Conservation (phyloP, 2,113 vertebrate genomes). For the Callithrix jacchus region DNA sequence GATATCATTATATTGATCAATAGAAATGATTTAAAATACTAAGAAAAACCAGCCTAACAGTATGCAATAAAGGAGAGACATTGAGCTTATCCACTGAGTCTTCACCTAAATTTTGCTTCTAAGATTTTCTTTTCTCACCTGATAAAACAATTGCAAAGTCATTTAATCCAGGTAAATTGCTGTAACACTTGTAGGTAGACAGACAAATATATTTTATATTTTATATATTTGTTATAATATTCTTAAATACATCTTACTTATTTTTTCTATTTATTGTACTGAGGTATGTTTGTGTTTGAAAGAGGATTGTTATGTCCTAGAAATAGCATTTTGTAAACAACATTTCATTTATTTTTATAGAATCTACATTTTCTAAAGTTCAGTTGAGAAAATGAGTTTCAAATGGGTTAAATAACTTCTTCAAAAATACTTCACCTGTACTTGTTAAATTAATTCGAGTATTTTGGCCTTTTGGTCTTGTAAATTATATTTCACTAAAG, state of each 20-base stretch:
- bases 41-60: neutral
- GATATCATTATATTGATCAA: neutral
- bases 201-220: neutral
- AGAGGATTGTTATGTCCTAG: neutral
- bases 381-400: neutral
- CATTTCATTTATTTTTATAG: neutral
- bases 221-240: neutral
- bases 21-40: neutral
- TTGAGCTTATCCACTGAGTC: neutral
- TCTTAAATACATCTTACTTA: neutral
- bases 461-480: neutral
- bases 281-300: neutral
- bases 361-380: neutral
- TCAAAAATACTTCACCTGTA: neutral
- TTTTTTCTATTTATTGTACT: neutral
- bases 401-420: neutral
- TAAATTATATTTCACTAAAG: neutral
- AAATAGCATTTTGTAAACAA: neutral
- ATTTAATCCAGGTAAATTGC: neutral
- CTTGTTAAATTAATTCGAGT: neutral
- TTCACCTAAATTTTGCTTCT: neutral
- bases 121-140: neutral
- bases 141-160: neutral
- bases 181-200: neutral
- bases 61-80: neutral